phyloP scores from a whole-genome alignment of 2,888 invertebrate genomes.

The Diadegma fenestrale region DNA sequence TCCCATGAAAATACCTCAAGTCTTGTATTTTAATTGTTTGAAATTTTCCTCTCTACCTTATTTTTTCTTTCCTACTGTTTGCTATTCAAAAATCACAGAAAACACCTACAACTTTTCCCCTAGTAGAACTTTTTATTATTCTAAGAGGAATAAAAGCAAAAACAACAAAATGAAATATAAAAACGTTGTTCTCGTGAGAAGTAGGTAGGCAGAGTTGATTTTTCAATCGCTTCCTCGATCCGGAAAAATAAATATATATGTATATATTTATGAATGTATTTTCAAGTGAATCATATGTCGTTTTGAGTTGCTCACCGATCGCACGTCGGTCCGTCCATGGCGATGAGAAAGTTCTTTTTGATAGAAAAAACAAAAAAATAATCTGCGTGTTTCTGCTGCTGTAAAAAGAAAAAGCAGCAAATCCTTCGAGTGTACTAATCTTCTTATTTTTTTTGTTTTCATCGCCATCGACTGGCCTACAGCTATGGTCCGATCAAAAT shows the following conservation, averaged over 20 bases:
- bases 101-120: slow-evolving; percentile 56
- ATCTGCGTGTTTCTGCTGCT: not conserved
- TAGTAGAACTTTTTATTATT: slow-evolving; percentile 66
- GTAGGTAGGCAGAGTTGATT: slow-evolving; percentile 73
- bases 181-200: slow-evolving; percentile 68
- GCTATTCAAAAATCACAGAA: slow-evolving; percentile 20
- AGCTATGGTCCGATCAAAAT: slow-evolving; percentile 74
- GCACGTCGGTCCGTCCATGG: slow-evolving; percentile 78
- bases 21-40: slow-evolving; percentile 46
- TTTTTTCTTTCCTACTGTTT: slow-evolving; percentile 40
- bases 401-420: not conserved
- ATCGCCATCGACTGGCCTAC: slow-evolving; percentile 81
- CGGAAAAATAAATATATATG: not conserved
- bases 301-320: slow-evolving; percentile 66
- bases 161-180: slow-evolving; percentile 5
- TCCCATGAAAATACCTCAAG: slow-evolving; percentile 57
- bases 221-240: slow-evolving; percentile 27
- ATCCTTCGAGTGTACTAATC: not conserved
- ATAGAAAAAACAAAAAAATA: not conserved
- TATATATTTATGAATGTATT: slow-evolving; percentile 16
- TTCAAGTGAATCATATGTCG: not conserved
- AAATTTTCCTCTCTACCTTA: slow-evolving; percentile 4
- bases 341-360: not conserved
- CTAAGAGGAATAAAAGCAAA: not conserved
- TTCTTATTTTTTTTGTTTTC: not conserved